These are phyloP conservation scores for Falco biarmicus DNA, from an alignment of 2,797 vertebrate species.

Conservation along the genomic window DNA sequence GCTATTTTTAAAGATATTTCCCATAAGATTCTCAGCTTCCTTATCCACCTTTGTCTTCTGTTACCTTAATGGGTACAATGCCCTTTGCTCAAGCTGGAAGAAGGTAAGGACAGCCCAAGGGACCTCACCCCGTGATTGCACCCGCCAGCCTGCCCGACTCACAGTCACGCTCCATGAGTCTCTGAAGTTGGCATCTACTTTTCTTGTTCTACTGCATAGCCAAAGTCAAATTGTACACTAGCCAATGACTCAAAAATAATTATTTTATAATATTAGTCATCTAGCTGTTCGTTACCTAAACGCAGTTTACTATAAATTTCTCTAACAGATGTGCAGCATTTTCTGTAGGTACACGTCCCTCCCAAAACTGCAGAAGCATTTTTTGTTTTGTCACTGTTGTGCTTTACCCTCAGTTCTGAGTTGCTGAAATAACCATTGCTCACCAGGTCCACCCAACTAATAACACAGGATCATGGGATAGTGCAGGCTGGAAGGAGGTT, in stretches of 20 bases:
- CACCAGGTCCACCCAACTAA: background rate
- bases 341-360: background rate
- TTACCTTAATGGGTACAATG: constrained; percentile 2
- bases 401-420: too few species aligned
- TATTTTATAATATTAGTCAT: background rate
- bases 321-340: background rate
- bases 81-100: background rate
- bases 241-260: background rate
- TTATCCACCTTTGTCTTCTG: constrained; percentile 17
- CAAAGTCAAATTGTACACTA: background rate
- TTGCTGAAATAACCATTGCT: background rate
- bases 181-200: background rate
- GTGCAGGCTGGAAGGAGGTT: background rate
- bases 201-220: background rate
- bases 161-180: rapidly evolving
- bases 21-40: background rate
- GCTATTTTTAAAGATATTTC: constrained; percentile 4
- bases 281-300: background rate
- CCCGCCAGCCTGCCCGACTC: background rate
- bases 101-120: background rate
- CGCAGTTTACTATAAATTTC: background rate
- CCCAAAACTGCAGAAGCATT: background rate
- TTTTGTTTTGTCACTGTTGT: background rate
- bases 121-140: background rate
- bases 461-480: rapidly evolving